phyloP scores from a whole-genome alignment of 2,888 invertebrate genomes.

The Apoda limacodes region DNA sequence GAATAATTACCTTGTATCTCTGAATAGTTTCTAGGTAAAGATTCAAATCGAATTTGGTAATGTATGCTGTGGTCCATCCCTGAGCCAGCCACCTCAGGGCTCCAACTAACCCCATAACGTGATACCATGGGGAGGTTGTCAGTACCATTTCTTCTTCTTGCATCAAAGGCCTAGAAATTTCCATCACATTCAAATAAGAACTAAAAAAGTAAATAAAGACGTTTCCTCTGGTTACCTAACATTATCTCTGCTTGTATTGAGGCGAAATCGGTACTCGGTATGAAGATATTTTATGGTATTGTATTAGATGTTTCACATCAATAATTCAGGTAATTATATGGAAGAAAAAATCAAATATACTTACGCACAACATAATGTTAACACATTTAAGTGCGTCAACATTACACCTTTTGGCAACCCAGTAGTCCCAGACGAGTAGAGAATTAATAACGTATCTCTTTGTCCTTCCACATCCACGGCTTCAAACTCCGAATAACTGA shows the following conservation, averaged over 20 bases:
- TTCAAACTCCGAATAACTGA: conserved; percentile 16
- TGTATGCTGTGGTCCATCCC: conserved; percentile 16
- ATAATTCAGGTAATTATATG: neutral
- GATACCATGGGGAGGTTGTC: conserved; percentile 22
- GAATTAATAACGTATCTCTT: conserved; percentile 18
- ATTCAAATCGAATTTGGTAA: conserved; percentile 21
- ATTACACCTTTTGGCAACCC: conserved; percentile 26
- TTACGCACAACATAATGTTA: conserved; percentile 17
- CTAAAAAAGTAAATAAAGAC: too few species aligned
- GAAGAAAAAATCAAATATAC: conserved; percentile 10
- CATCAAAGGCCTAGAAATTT: too few species aligned
- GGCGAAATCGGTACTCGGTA: too few species aligned
- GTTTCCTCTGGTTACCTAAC: too few species aligned
- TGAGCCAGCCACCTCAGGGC: conserved; percentile 6
- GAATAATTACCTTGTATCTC: conserved; percentile 20
- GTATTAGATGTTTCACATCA: too few species aligned
- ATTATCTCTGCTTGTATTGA: too few species aligned
- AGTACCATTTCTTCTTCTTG: conserved; percentile 3
- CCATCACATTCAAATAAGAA: too few species aligned
- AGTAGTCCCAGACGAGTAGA: conserved; percentile 27
- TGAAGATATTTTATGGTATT: too few species aligned
- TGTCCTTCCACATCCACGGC: conserved; percentile 20
- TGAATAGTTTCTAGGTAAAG: conserved; percentile 23
- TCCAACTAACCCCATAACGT: conserved; percentile 23
- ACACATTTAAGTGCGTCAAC: conserved; percentile 22